phyloP scores from a whole-genome alignment of 1,140 invertebrate species.

The Capitella teleta region DNA sequence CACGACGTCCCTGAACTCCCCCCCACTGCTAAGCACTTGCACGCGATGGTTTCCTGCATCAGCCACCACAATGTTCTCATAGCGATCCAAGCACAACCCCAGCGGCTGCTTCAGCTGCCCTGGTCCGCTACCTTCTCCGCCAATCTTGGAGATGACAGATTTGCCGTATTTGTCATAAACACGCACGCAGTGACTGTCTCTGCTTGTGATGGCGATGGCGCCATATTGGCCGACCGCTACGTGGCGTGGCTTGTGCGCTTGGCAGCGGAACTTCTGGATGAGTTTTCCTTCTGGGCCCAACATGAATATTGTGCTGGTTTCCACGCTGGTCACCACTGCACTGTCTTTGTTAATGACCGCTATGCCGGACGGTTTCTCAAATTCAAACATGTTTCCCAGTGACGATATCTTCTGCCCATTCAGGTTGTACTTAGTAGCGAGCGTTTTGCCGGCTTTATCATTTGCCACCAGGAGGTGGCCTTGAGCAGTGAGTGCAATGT shows the following conservation, averaged over 20 bases:
- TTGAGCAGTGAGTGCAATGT: constrained; percentile 21
- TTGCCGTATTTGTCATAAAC: constrained; percentile 3
- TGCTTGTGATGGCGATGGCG: constrained; percentile 14
- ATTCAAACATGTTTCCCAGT: constrained; percentile 25
- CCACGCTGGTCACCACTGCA: constrained; percentile 22
- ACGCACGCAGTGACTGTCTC: constrained; percentile 5
- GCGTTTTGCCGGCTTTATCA: constrained; percentile 18
- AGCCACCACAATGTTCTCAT: constrained; percentile 10
- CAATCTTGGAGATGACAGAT: not conserved
- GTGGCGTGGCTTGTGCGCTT: constrained; percentile 1
- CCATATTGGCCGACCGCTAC: constrained; percentile 9
- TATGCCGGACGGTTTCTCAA: constrained; percentile 29
- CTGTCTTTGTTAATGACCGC: constrained; percentile 18
- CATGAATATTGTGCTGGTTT: not conserved
- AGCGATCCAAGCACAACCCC: constrained; percentile 6
- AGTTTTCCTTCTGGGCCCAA: not conserved
- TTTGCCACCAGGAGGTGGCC: constrained; percentile 27
- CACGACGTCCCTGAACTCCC: constrained; percentile 19
- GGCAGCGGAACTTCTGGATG: constrained; percentile 4
- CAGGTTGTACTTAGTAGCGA: constrained; percentile 22
- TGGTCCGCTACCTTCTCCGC: not conserved
- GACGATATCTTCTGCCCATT: constrained; percentile 19
- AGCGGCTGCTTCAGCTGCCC: constrained; percentile 5
- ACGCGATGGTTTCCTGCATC: constrained; percentile 10
- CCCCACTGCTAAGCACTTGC: constrained; percentile 15